These are phyloP conservation scores for Tiaroga cobitis DNA, from an alignment of 2,797 vertebrate species.

Conservation along the genomic window DNA sequence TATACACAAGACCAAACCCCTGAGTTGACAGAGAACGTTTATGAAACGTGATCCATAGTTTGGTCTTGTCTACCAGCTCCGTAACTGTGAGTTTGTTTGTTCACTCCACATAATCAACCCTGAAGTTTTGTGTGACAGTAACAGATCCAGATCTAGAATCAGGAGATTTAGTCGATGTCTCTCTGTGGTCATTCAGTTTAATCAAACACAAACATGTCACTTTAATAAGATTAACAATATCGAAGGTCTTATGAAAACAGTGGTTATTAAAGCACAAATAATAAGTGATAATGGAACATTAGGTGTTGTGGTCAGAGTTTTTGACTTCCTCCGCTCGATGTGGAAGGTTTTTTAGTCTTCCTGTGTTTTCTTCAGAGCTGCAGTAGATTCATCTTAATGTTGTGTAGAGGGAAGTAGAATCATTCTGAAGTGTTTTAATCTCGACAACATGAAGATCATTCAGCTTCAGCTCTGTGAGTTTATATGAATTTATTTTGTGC, in stretches of 20 bases:
- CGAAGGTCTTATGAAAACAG: background rate
- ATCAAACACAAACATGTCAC: background rate
- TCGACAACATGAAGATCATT: background rate
- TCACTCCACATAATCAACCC: too few species aligned
- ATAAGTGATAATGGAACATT: background rate
- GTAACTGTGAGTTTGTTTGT: too few species aligned
- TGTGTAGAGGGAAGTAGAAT: background rate
- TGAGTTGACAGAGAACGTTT: too few species aligned
- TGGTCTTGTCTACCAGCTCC: too few species aligned
- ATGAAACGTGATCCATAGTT: too few species aligned
- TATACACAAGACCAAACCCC: too few species aligned
- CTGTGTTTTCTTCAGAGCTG: background rate
- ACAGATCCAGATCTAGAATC: too few species aligned
- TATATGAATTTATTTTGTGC: background rate
- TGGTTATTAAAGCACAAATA: background rate
- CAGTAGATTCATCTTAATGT: background rate
- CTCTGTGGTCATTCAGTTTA: too few species aligned
- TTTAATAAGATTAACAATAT: background rate
- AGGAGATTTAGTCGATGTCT: too few species aligned
- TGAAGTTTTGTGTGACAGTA: too few species aligned
- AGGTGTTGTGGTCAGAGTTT: background rate
- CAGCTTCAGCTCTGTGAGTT: slow-evolving; percentile 10
- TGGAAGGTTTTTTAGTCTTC: background rate
- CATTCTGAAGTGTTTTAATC: background rate
- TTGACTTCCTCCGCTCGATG: background rate